Evolutionary conservation across 2,113 vertebrate species (phyloP).

Genomic region (Gobius niger): DNA sequence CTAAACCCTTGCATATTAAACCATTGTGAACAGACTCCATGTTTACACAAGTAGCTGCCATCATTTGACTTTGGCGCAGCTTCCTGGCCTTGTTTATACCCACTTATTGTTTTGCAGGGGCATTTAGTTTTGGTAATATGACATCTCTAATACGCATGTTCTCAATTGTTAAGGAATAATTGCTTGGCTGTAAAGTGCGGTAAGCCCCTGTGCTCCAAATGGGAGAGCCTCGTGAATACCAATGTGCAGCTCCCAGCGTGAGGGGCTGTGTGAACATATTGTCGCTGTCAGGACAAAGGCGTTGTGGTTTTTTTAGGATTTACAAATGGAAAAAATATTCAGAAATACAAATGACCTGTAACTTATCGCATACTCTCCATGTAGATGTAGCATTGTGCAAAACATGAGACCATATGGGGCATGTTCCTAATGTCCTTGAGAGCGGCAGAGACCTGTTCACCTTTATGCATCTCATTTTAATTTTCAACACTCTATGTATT

Average conservation of each 20-base stretch:
- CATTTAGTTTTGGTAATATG: conserved; percentile 62
- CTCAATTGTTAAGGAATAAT: conserved; percentile 69
- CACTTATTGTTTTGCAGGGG: conserved; percentile 55
- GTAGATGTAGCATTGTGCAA: neutral
- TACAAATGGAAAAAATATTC: neutral
- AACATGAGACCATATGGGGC: neutral
- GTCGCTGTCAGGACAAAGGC: conserved; percentile 33
- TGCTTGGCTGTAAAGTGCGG: conserved; percentile 63
- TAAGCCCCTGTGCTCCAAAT: conserved; percentile 38
- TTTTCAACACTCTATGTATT: too few species aligned
- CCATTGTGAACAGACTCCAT: conserved; percentile 3
- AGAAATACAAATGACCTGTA: conserved; percentile 1
- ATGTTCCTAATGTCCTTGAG: neutral
- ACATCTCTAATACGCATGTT: conserved; percentile 70
- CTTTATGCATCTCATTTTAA: neutral
- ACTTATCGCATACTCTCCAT: neutral
- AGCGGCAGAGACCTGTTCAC: neutral
- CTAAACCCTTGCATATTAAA: neutral
- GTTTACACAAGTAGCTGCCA: conserved; percentile 15
- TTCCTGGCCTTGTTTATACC: conserved; percentile 26
- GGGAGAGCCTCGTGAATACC: conserved; percentile 50
- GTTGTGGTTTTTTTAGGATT: conserved; percentile 22
- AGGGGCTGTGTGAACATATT: conserved; percentile 32
- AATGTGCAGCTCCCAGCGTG: conserved; percentile 45
- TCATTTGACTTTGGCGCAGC: conserved; percentile 43